Conservation (phyloP, 2,797 vertebrate genomes). For the Chromobotia macracanthus region DNA sequence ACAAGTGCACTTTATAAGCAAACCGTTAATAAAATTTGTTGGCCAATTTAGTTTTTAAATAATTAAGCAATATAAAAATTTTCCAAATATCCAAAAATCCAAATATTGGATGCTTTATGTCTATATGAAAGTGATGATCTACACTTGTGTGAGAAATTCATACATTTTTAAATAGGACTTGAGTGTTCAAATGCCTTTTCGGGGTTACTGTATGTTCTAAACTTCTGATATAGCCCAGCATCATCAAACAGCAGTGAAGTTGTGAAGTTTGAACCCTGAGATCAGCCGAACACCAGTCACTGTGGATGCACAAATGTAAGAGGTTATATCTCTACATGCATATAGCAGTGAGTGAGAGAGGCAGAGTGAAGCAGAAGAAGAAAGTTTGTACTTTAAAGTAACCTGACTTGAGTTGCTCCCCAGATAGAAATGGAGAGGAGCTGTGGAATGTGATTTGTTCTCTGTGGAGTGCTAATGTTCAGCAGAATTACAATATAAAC, state of each 20-base stretch:
- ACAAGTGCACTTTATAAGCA: too few species aligned
- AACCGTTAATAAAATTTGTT: too few species aligned
- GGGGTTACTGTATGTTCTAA: not conserved
- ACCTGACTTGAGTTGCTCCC: not conserved
- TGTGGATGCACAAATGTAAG: too few species aligned
- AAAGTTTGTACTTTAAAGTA: not conserved
- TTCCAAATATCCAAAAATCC: too few species aligned
- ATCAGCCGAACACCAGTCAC: constrained; percentile 47
- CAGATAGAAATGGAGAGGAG: constrained; percentile 11
- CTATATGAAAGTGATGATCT: too few species aligned
- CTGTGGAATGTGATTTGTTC: not conserved
- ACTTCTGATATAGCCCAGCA: constrained; percentile 31
- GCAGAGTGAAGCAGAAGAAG: constrained; percentile 9
- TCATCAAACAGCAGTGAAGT: constrained; percentile 43
- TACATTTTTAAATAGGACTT: not conserved
- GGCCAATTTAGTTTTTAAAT: too few species aligned
- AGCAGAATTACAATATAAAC: not conserved
- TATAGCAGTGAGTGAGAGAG: not conserved
- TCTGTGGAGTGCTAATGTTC: not conserved
- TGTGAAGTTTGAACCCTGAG: constrained; percentile 36
- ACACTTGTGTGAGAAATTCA: not conserved
- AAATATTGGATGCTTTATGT: too few species aligned
- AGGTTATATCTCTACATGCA: not conserved
- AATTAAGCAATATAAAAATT: too few species aligned
- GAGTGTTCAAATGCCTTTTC: not conserved